Evolutionary conservation across 2,888 invertebrate genomes (phyloP).

Genomic region (Acleris emargana): DNA sequence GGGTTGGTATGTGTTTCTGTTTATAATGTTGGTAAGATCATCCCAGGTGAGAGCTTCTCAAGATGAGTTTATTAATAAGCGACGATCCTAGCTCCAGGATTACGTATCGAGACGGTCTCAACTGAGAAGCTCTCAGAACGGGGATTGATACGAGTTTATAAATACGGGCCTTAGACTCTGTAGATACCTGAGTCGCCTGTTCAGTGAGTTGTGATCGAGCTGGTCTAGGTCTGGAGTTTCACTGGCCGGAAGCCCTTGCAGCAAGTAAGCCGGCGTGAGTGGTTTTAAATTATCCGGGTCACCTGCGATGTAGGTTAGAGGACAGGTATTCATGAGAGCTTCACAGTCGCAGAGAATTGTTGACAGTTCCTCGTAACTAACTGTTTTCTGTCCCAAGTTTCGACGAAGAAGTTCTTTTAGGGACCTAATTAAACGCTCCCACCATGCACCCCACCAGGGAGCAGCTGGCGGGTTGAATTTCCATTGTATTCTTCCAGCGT

Average conservation of each 20-base stretch:
- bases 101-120: too few relatives aligned
- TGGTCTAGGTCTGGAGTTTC: constrained; percentile 7
- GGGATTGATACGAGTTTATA: too few relatives aligned
- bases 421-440: not conserved
- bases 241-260: not conserved
- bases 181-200: not conserved
- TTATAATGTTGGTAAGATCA: too few relatives aligned
- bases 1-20: too few relatives aligned
- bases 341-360: constrained; percentile 1
- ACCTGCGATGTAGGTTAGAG: not conserved
- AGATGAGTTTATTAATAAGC: too few relatives aligned
- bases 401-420: not conserved
- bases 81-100: too few relatives aligned
- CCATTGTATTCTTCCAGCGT: not conserved
- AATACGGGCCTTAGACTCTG: too few relatives aligned
- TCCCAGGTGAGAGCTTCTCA: too few relatives aligned
- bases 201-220: not conserved
- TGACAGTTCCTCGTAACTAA: not conserved
- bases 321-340: not conserved
- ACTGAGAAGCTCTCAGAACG: too few relatives aligned
- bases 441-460: constrained; percentile 10
- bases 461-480: not conserved
- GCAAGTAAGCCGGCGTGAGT: not conserved
- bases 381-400: not conserved
- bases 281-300: not conserved